Conservation (phyloP, 2,888 invertebrate genomes). For the Drosophila merina region DNA sequence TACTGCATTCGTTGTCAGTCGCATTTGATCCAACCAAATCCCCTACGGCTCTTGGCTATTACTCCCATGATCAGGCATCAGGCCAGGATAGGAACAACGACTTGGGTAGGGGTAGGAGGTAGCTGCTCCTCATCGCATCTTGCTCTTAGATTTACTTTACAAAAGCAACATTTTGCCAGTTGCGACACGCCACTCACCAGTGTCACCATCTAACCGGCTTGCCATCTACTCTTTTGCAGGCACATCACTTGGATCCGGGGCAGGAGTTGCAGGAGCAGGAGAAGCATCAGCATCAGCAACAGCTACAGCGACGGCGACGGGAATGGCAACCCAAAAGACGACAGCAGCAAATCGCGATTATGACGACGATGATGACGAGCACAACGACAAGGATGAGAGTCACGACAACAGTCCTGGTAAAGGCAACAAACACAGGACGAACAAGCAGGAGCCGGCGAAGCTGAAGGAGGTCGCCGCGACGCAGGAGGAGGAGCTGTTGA, state of each 20-base stretch:
- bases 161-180: constrained; percentile 73
- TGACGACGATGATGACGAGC: constrained; percentile 79
- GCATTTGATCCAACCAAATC: constrained; percentile 35
- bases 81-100: constrained; percentile 1
- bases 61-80: constrained; percentile 24
- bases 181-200: constrained; percentile 71
- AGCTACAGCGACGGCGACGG: constrained; percentile 40
- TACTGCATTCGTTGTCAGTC: constrained; percentile 18
- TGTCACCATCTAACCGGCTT: constrained; percentile 42
- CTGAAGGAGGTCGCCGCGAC: constrained; percentile 9
- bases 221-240: constrained; percentile 61
- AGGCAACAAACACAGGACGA: constrained; percentile 26
- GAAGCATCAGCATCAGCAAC: constrained; percentile 35
- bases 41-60: constrained; percentile 39
- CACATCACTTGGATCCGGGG: constrained; percentile 42
- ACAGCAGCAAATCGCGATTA: constrained; percentile 75
- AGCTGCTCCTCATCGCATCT: constrained; percentile 10
- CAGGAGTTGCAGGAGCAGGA: constrained; percentile 9
- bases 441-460: constrained; percentile 13
- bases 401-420: constrained; percentile 50
- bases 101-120: neutral
- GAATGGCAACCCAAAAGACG: constrained; percentile 60
- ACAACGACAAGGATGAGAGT: constrained; percentile 60
- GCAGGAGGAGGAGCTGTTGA: constrained; percentile 9
- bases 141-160: constrained; percentile 63